A percentile compares a stretch with the other conserved stretches of the same genome.
These are phyloP conservation scores for Procambarus clarkii DNA, from an alignment of 1,140 invertebrate species.

Conservation along the genomic window DNA sequence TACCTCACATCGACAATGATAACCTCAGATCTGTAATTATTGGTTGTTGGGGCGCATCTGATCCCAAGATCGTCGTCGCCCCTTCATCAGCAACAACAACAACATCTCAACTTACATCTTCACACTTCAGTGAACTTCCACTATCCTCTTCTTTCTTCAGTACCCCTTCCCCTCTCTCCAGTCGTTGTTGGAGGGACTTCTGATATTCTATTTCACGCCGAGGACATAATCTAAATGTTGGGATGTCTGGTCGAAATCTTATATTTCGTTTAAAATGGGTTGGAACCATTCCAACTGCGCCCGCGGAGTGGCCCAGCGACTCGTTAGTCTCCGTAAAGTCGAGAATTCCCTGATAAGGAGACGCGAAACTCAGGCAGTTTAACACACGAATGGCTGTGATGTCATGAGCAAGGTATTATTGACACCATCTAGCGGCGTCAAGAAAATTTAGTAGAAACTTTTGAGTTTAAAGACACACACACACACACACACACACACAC, in stretches of 20 bases:
- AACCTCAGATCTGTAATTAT: too few relatives aligned
- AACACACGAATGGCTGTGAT: constrained; percentile 11
- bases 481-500: too few relatives aligned
- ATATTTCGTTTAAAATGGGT: constrained; percentile 12
- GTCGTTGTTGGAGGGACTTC: neutral
- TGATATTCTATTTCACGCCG: constrained; percentile 7
- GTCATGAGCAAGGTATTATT: neutral
- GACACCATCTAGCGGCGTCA: neutral
- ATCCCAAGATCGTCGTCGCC: too few relatives aligned
- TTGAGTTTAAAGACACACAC: neutral
- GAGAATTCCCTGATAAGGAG: constrained; percentile 14
- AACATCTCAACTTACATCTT: too few relatives aligned
- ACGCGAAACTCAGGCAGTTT: constrained; percentile 8
- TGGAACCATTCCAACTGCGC: neutral
- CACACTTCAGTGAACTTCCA: too few relatives aligned
- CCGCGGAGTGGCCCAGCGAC: neutral
- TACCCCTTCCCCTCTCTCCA: neutral
- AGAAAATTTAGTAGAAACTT: neutral
- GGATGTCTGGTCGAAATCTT: constrained; percentile 9
- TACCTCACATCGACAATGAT: too few relatives aligned
- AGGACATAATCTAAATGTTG: constrained; percentile 18
- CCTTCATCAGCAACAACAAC: too few relatives aligned
- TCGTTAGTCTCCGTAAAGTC: constrained; percentile 14
- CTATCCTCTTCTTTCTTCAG: neutral
- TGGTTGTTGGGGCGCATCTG: too few relatives aligned